Percentiles rank a stretch among this genome's conserved stretches.
phyloP scores from a whole-genome alignment of 2,888 invertebrate genomes.

The Parnassius orleans region DNA sequence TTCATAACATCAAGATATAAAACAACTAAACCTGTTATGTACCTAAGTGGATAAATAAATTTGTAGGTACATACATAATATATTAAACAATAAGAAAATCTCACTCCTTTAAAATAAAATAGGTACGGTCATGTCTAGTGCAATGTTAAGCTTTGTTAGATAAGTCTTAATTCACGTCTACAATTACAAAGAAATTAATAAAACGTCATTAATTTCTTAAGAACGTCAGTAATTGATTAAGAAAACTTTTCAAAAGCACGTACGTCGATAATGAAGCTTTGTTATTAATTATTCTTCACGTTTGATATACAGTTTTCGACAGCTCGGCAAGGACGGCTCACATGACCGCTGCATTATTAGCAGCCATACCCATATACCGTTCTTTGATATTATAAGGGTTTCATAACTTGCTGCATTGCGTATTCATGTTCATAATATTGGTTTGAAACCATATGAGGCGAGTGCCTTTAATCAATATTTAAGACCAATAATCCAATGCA shows the following conservation, averaged over 20 bases:
- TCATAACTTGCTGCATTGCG: constrained; percentile 23
- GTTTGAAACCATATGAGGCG: constrained; percentile 3
- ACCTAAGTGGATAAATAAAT: no score
- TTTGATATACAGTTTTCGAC: constrained; percentile 16
- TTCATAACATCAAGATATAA: background rate
- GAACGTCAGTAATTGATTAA: no score
- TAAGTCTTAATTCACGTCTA: no score
- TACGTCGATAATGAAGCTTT: constrained; percentile 7
- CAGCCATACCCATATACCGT: background rate
- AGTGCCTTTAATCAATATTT: constrained; percentile 5
- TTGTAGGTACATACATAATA: no score
- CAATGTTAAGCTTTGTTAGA: no score
- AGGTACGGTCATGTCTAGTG: no score
- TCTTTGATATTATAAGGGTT: constrained; percentile 16
- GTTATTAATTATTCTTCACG: constrained; percentile 9
- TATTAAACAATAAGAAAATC: no score
- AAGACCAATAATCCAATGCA: constrained; percentile 18
- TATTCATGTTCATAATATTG: constrained; percentile 10
- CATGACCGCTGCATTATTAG: background rate
- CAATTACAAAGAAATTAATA: no score
- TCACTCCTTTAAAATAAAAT: no score
- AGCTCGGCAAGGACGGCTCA: constrained; percentile 10
- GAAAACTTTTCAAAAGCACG: constrained; percentile 18
- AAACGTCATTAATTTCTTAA: no score
- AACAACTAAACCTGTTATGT: no score